A percentile compares a stretch with the other conserved stretches of the same genome.
Conservation (phyloP, 2,113 vertebrate species). For the Erythrocercus mccallii region DNA sequence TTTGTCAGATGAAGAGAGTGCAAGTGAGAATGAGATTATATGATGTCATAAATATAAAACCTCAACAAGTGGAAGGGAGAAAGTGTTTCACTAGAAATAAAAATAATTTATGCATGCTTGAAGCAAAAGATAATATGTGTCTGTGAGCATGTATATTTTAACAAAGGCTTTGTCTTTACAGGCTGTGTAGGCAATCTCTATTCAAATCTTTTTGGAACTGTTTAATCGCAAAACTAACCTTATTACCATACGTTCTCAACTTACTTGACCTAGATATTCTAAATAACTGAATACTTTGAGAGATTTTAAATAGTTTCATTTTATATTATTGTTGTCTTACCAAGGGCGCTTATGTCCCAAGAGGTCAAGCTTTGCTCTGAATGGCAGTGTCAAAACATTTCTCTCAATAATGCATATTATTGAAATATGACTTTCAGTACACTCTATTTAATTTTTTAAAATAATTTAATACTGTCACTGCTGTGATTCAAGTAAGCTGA, state of each 20-base stretch:
- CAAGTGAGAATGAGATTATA: not conserved
- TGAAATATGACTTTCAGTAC: constrained; percentile 32
- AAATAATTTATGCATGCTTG: not conserved
- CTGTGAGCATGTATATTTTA: not conserved
- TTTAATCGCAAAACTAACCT: not conserved
- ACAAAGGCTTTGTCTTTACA: not conserved
- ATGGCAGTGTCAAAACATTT: not conserved
- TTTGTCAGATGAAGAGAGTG: not conserved
- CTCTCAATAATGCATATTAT: constrained; percentile 1
- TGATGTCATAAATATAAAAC: not conserved
- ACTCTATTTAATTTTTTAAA: constrained; percentile 22
- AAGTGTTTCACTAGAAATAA: not conserved
- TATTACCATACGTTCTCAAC: not conserved
- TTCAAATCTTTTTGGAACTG: not conserved
- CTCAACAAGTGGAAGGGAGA: not conserved
- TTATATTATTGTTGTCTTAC: not conserved
- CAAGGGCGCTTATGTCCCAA: not conserved
- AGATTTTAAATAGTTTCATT: not conserved
- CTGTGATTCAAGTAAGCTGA: not conserved
- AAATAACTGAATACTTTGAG: not conserved
- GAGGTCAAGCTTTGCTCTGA: constrained; percentile 24
- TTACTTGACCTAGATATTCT: not conserved
- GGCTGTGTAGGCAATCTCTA: not conserved
- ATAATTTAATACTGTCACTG: not conserved
- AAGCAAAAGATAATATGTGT: not conserved